Conservation (phyloP, 2,113 vertebrate genomes). For the Gavia stellata region DNA sequence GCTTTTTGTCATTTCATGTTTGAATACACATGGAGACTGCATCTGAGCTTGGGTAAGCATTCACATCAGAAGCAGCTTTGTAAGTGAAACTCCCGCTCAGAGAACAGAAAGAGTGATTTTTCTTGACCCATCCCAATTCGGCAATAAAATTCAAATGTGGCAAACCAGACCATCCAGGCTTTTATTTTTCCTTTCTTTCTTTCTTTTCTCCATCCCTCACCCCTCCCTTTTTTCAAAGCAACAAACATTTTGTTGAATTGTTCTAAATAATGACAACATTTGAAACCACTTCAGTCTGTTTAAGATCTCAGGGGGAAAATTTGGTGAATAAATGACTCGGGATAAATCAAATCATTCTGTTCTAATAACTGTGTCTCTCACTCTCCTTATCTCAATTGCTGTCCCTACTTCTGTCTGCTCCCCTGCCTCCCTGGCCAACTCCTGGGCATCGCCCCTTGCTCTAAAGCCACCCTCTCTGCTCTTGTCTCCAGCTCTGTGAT, state of each 20-base stretch:
- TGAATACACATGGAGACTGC: neutral
- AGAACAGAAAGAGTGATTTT: slow-evolving; percentile 49
- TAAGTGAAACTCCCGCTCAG: neutral
- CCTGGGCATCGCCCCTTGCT: neutral
- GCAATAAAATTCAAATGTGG: slow-evolving; percentile 51
- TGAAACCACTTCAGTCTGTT: slow-evolving; percentile 40
- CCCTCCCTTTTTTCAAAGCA: slow-evolving; percentile 48
- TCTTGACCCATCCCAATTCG: neutral
- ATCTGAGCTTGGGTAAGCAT: neutral
- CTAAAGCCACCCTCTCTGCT: neutral
- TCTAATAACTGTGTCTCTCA: slow-evolving; percentile 14
- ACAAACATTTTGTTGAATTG: slow-evolving; percentile 47
- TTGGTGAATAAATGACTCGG: slow-evolving; percentile 19
- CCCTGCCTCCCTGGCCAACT: accelerated
- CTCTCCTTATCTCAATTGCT: neutral
- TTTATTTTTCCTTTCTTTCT: slow-evolving; percentile 39
- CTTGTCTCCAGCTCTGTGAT: neutral
- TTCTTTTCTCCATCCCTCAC: neutral
- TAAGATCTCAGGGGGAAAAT: slow-evolving; percentile 31
- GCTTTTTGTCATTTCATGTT: neutral
- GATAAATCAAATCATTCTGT: slow-evolving; percentile 36
- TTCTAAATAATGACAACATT: slow-evolving; percentile 54
- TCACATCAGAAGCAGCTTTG: slow-evolving; percentile 24
- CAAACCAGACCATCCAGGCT: slow-evolving; percentile 16
- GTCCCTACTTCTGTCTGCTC: neutral